Percentiles rank a stretch among this genome's conserved stretches.
These are phyloP conservation scores for Zeus faber DNA, from an alignment of 2,113 vertebrate genomes.

Conservation along the genomic window DNA sequence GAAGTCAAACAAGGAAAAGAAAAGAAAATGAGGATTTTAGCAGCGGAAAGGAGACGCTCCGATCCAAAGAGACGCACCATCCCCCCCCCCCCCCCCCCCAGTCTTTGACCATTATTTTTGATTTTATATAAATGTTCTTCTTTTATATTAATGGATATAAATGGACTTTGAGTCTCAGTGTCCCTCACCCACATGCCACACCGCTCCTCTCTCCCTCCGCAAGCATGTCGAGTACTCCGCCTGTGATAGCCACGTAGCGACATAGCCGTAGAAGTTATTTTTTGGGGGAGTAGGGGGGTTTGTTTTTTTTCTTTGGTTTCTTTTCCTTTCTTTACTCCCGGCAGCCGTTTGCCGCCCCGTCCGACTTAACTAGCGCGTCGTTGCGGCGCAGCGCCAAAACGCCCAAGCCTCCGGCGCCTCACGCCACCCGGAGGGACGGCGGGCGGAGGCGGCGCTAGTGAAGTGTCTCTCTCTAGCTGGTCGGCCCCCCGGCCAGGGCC, in stretches of 20 bases:
- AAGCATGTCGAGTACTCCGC: constrained; percentile 69
- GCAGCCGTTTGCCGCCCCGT: no score
- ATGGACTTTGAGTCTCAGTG: constrained; percentile 79
- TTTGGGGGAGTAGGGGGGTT: no score
- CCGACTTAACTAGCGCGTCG: no score
- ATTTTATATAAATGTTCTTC: constrained; percentile 80
- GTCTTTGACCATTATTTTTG: constrained; percentile 75
- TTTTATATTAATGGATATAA: constrained; percentile 80
- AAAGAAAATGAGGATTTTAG: no score
- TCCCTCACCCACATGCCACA: constrained; percentile 81
- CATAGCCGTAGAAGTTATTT: constrained; percentile 12
- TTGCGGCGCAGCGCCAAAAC: no score
- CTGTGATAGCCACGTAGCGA: constrained; percentile 18
- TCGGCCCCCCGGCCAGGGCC: constrained; percentile 65
- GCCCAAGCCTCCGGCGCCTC: no score
- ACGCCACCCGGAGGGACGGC: no score
- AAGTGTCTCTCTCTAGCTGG: constrained; percentile 67
- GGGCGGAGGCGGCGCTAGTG: constrained; percentile 53
- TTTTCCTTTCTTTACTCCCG: no score
- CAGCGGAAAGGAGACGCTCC: no score
- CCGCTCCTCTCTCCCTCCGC: constrained; percentile 76
- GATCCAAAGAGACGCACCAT: neutral
- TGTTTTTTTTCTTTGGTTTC: no score
- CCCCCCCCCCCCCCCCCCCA: constrained; percentile 23
- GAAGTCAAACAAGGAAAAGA: no score